Base-by-base conservation (phyloP, 2,888 invertebrate species). In the Aspidiotus destructor region DNA sequence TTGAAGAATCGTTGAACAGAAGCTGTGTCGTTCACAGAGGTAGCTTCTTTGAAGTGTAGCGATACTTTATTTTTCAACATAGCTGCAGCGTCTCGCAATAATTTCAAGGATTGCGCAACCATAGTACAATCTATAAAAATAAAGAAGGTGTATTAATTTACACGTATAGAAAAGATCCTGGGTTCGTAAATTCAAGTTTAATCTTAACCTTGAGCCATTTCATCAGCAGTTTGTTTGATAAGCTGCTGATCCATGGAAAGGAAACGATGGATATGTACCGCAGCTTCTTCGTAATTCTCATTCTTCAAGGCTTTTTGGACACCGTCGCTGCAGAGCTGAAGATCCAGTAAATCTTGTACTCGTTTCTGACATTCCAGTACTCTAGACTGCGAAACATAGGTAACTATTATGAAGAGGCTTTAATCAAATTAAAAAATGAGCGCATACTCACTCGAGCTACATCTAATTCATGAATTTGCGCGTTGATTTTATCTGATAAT, bases 231-330 rank as follows among this genome's bases (percentile, higher is more conserved):
- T 75, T 86, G 84, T 74, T 86, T 84, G 8, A 92, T 76, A 11
- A 89, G 80, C 71, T 85, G 85, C 75, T 94, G 92, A 79, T 96
- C 96, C 86, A 97, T 92, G 67, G 89, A 87, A 55, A 96, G 81
- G 78, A 93, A 97, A 57, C 98, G 84, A 73, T 96, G 92, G 60
- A 99, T 89, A 76, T 97, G 97, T 0, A 87, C 92, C 11, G 98
- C 97, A 68, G 96, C 95, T 79, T 91, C 89, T 78, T 99, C 99
- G 79, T 91, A 98, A 77, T 99, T 95, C 78, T 97, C 95, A 73
- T 92, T 90, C 72, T 86, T 85, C 68, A 99, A 86, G 0, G 99
- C 96, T 62, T 89, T 86, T 72, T 94, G 89, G 0, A 99, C 98
- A n/a, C 97, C 98, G 77, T 96, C 92, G 62, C 95, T 94, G 77